Evolutionary conservation across 2,797 vertebrate species (phyloP), one percentile per base, ranked within the genome.

Genomic region (Microctenopoma lineatum): DNA sequence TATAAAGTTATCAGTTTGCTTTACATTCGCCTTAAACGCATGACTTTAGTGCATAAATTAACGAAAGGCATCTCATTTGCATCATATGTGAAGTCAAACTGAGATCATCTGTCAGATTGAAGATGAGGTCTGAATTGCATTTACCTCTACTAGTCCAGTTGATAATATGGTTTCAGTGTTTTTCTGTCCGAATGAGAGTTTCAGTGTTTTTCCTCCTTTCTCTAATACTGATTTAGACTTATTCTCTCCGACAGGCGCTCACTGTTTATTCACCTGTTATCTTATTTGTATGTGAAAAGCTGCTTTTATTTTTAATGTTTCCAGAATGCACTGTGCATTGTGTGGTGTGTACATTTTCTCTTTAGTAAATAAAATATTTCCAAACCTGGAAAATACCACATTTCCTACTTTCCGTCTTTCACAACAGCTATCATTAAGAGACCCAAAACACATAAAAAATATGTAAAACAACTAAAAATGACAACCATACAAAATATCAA

Each of bases 291-390:
- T 65, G 56, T 80, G 69, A 80, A 61, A 83, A 60, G 64, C 63
- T 79, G 68, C 66, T 78, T 75, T 81, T 66, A 1, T 71, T 85
- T 75, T 59, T 42, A 84, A 59, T 67, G 61, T 84, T 80, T 44
- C 59, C 66, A 67, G 4, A 75, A 80, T 74, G 85, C 36, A 68
- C 41, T 63, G 38, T 45, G 45, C 39, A 57, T 82, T 75, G 36
- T 72, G 81, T 44, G 3, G 42, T 64, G 66, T 85, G 75, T 79
- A 73, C 29, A 57, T 79, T 29, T 83, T 77, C 13, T 14, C 67
- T 85, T 74, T 67, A 70, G 46, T 81, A 52, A 81, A 72, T 81
- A 74, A 80, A 91, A 90, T 89, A 75, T 65, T 89, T 82, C 86
- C 9, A 56, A 68, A 25, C 44, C 41, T 34, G 11, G 11, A 66